phyloP scores from a whole-genome alignment of 2,888 invertebrate genomes.

The Pristionchus entomophagus region DNA sequence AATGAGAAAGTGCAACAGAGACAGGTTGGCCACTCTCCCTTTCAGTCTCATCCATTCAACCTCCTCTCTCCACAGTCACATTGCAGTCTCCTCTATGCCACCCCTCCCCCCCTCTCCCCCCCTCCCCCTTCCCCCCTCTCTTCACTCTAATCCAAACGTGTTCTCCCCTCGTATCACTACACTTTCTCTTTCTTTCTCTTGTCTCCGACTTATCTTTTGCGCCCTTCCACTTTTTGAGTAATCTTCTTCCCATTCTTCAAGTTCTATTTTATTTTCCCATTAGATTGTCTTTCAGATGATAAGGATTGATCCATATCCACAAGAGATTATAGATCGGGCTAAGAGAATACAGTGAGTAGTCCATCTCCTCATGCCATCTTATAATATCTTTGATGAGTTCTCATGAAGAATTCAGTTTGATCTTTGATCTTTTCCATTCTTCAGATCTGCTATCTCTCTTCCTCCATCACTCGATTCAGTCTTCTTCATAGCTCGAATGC shows the following conservation, averaged over 20 bases:
- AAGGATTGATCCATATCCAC: constrained; percentile 53
- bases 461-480: constrained; percentile 63
- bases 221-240: neutral
- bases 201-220: constrained; percentile 18
- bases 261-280: neutral
- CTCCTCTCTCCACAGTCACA: constrained; percentile 31
- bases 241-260: constrained; percentile 19
- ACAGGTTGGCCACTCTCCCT: constrained; percentile 4
- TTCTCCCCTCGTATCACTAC: constrained; percentile 32
- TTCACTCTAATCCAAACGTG: constrained; percentile 14
- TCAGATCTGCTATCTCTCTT: constrained; percentile 50
- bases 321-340: constrained; percentile 58
- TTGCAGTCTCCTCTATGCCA: constrained; percentile 20
- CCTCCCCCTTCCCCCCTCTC: neutral
- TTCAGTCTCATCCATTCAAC: constrained; percentile 11
- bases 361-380: neutral
- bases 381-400: neutral
- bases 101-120: constrained; percentile 23
- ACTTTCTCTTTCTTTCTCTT: constrained; percentile 12
- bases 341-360: constrained; percentile 55
- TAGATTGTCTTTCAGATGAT: constrained; percentile 54
- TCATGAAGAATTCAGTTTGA: neutral
- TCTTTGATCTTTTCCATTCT: neutral
- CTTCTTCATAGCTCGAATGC: constrained; percentile 68
- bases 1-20: neutral